Percentiles rank a stretch among this genome's conserved stretches.
Evolutionary conservation across 2,888 invertebrate species (phyloP).

Genomic region (Coleophora flavipennella): DNA sequence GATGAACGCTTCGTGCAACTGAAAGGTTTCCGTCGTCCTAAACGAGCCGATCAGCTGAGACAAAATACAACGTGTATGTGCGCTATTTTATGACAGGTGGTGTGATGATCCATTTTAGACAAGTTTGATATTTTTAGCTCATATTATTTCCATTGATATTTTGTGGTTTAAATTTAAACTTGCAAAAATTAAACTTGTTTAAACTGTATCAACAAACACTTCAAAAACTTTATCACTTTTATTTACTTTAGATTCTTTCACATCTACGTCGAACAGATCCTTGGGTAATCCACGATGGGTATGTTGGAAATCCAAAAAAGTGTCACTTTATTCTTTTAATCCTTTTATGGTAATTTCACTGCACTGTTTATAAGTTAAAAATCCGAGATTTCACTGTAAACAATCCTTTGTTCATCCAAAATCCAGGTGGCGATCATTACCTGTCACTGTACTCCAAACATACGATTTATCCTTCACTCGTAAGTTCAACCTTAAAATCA

Average conservation of each 20-base stretch:
- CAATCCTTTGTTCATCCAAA: constrained; percentile 57
- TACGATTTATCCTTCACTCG: constrained; percentile 67
- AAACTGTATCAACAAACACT: constrained; percentile 27
- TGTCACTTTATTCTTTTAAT: constrained; percentile 41
- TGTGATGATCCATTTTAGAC: constrained; percentile 23
- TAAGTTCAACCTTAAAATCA: constrained; percentile 65
- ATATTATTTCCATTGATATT: neutral
- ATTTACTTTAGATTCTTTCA: constrained; percentile 36
- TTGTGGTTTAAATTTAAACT: constrained; percentile 1
- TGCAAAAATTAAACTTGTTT: constrained; percentile 17
- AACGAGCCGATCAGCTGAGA: constrained; percentile 43
- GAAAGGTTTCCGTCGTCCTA: constrained; percentile 19
- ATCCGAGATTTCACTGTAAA: constrained; percentile 55
- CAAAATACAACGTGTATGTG: constrained; percentile 37
- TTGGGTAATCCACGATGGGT: constrained; percentile 19
- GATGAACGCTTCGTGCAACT: constrained; percentile 39
- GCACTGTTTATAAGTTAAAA: constrained; percentile 47
- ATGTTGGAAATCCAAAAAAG: constrained; percentile 27
- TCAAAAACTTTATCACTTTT: constrained; percentile 33
- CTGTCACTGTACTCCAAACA: constrained; percentile 80
- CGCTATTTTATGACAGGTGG: constrained; percentile 34
- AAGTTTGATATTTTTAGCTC: constrained; percentile 14
- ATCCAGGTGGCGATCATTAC: constrained; percentile 61
- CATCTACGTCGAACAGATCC: constrained; percentile 37
- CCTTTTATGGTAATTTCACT: constrained; percentile 55